Percentiles rank a stretch among this genome's conserved stretches.
Evolutionary conservation across 1,140 invertebrate genomes (phyloP).

Genomic region (Cotesia vestalis): DNA sequence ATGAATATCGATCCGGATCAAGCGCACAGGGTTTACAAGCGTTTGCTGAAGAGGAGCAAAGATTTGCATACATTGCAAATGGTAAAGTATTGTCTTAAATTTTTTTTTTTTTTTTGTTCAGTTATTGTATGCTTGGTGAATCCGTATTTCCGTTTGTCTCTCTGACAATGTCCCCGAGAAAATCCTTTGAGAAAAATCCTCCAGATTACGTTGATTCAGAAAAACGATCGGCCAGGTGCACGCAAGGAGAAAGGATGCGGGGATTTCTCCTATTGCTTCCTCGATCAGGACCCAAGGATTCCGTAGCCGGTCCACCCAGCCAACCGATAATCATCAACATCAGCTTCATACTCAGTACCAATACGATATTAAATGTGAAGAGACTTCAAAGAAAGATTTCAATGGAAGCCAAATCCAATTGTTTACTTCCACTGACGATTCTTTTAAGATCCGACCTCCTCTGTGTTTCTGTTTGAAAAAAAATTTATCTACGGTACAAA

Average conservation of each 20-base stretch:
- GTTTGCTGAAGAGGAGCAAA: slow-evolving; percentile 51
- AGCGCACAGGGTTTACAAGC: slow-evolving; percentile 53
- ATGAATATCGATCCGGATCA: slow-evolving; percentile 53
- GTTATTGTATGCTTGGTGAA: not conserved
- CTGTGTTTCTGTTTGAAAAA: too few species aligned
- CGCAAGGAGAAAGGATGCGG: not conserved
- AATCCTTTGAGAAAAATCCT: slow-evolving; percentile 21
- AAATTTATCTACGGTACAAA: too few species aligned
- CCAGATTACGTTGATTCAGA: slow-evolving; percentile 29
- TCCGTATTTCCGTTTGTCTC: not conserved
- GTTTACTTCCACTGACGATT: too few species aligned
- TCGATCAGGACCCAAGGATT: not conserved
- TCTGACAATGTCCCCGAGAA: not conserved
- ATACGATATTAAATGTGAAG: too few species aligned
- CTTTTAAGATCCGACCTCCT: too few species aligned
- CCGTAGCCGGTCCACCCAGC: not conserved
- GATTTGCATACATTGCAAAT: slow-evolving; percentile 44
- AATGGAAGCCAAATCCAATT: too few species aligned
- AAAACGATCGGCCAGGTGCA: slow-evolving; percentile 29
- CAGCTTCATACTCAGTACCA: too few species aligned
- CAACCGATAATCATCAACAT: not conserved
- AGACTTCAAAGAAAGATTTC: too few species aligned
- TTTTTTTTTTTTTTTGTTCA: slow-evolving; percentile 18
- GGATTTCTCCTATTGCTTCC: not conserved
- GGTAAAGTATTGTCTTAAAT: slow-evolving; percentile 40